Base-by-base conservation (phyloP, 2,797 vertebrate genomes). In the Synaphobranchus kaupii region DNA sequence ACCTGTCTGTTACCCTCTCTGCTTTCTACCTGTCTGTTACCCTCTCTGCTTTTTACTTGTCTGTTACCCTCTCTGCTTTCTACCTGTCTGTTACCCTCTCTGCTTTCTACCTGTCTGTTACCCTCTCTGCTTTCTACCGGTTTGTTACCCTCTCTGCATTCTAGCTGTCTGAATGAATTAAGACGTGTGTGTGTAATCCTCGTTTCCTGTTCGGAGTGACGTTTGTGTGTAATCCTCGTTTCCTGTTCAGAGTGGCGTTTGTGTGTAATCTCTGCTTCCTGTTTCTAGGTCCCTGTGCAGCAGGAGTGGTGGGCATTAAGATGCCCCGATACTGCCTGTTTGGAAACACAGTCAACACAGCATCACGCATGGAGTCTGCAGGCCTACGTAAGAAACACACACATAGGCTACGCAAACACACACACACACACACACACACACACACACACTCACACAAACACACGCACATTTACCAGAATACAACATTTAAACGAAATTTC, bases 241-340 rank as follows among this genome's bases (percentile, higher is more conserved):
- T 20, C 17, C 2, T 71, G 12, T 73, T 73, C 1, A 10, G 22
- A 15, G 12, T 47, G 39, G 7, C 9, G 25, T 84, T 22, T 66
- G 66, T 84, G 81, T 87, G 13, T 13, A 60, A 54, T n/a, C 9
- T 71, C 25, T 83, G 3, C 52, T 71, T 89, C 0, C 89, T 54
- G 89, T 82, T 52, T 86, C 3, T 90, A 99, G 98, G 98, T 87
- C 97, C 97, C 8, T 99, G 98, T 93, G 98, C 98, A 0, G 98
- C 98, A 1, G 98, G 98, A 71, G 98, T 99, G 0, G 98, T 99
- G 87, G 98, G 98, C 50, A 96, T 98, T 90, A 99, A 99, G 94
- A 99, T 99, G 98, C 98, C 98, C 89, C 97, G 98, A 88, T 99
- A 99, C 86, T 99, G 98, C 92, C 95, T 99, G 58, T 99, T 99